Evolutionary conservation across 2,797 vertebrate species (phyloP).

Genomic region (Eupleurogrammus muticus): DNA sequence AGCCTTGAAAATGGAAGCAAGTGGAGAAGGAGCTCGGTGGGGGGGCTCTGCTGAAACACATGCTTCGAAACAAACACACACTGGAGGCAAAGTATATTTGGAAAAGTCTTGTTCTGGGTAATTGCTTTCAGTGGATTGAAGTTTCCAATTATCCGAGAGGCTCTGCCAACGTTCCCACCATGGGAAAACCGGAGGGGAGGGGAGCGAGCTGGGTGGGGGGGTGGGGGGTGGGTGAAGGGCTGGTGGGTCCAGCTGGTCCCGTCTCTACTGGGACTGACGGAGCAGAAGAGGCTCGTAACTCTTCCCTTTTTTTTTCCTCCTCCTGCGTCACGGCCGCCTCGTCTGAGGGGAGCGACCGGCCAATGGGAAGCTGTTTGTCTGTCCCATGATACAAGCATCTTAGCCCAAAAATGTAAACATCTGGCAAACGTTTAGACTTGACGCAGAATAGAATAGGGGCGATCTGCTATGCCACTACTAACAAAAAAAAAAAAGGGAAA

Average conservation of each 20-base stretch:
- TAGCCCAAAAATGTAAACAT: constrained; percentile 84
- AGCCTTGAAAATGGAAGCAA: too few relatives aligned
- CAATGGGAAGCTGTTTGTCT: constrained; percentile 69
- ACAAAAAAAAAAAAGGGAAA: too few relatives aligned
- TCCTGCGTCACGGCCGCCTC: constrained; percentile 64
- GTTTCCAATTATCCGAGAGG: constrained; percentile 80
- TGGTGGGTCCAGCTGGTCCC: constrained; percentile 72
- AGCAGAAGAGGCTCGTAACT: constrained; percentile 61
- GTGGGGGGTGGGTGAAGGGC: constrained; percentile 48
- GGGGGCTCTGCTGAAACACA: too few relatives aligned
- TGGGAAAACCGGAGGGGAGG: constrained; percentile 51
- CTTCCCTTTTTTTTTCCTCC: constrained; percentile 39
- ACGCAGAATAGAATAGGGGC: constrained; percentile 54
- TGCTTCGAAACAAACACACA: constrained; percentile 58
- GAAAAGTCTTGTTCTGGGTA: constrained; percentile 77
- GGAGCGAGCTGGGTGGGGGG: constrained; percentile 41
- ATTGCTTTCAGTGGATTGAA: constrained; percentile 82
- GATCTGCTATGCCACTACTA: constrained; percentile 62
- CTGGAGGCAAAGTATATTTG: constrained; percentile 73
- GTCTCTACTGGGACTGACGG: constrained; percentile 64
- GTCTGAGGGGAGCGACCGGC: constrained; percentile 43
- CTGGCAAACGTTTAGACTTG: constrained; percentile 82
- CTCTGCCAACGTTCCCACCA: constrained; percentile 72
- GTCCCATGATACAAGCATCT: constrained; percentile 79
- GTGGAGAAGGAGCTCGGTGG: too few relatives aligned